phyloP scores from a whole-genome alignment of 2,113 vertebrate genomes.

The Paraplagusia blochii region DNA sequence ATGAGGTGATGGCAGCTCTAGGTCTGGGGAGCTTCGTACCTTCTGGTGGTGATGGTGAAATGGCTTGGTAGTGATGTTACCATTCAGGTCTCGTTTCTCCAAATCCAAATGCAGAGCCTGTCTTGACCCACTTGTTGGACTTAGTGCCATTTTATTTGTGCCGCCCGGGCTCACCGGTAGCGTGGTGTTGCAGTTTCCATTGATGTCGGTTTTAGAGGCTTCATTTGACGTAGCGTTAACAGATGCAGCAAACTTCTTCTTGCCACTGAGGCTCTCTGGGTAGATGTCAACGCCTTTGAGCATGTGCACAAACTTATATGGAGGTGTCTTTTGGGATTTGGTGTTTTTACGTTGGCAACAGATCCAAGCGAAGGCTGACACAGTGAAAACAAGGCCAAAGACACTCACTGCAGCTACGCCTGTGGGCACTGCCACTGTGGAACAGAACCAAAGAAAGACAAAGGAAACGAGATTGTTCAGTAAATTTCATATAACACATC shows the following conservation, averaged over 20 bases:
- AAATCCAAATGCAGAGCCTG: constrained; percentile 86
- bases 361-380: constrained; percentile 95
- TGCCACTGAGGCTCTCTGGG: constrained; percentile 90
- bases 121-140: constrained; percentile 72
- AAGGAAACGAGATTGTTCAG: constrained; percentile 16
- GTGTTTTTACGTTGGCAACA: constrained; percentile 96
- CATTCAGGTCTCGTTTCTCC: constrained; percentile 94
- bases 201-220: constrained; percentile 66
- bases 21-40: constrained; percentile 81
- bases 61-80: constrained; percentile 85
- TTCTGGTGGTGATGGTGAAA: constrained; percentile 78
- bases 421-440: constrained; percentile 87
- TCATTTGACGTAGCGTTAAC: constrained; percentile 73
- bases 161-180: constrained; percentile 17
- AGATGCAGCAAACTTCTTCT: constrained; percentile 89
- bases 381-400: constrained; percentile 93
- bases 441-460: constrained; percentile 54
- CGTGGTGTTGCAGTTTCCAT: constrained; percentile 62
- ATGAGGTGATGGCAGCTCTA: constrained; percentile 80
- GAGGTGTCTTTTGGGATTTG: constrained; percentile 91
- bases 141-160: constrained; percentile 63
- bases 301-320: constrained; percentile 98
- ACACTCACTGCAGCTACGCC: constrained; percentile 92
- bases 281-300: constrained; percentile 98
- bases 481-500: no score